phyloP scores from a whole-genome alignment of 1,140 invertebrate species.

The Camponotus floridanus region DNA sequence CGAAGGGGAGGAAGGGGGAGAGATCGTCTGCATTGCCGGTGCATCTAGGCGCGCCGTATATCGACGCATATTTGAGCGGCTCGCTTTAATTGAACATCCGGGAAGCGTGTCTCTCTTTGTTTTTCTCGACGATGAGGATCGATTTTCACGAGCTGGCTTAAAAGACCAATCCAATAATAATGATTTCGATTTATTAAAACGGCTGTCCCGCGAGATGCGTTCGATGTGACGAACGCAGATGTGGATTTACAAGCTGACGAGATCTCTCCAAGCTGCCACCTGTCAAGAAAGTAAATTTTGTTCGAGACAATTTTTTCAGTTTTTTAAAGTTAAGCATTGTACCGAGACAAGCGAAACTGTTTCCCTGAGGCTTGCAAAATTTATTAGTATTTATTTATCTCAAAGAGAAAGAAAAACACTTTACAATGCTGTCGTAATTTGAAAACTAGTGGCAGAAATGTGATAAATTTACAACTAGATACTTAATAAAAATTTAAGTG shows the following conservation, averaged over 20 bases:
- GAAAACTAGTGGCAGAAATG: slow-evolving; percentile 1
- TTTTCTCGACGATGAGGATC: slow-evolving; percentile 42
- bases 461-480: slow-evolving; percentile 10
- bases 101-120: background rate
- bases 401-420: background rate
- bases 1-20: background rate
- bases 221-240: background rate
- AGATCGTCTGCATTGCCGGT: slow-evolving; percentile 6
- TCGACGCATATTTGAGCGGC: slow-evolving; percentile 16
- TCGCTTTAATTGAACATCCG: slow-evolving; percentile 60
- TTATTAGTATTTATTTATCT: background rate
- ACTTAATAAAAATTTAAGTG: slow-evolving; percentile 41
- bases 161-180: slow-evolving; percentile 47
- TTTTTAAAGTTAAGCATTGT: background rate
- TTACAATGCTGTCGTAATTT: background rate
- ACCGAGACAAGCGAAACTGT: too few species aligned
- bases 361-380: background rate
- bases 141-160: slow-evolving; percentile 56
- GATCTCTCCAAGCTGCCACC: background rate
- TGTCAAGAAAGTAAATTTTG: background rate
- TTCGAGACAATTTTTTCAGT: slow-evolving; percentile 7
- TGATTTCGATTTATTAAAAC: slow-evolving; percentile 5
- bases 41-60: slow-evolving; percentile 30
- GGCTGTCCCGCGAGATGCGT: background rate
- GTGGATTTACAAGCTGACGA: slow-evolving; percentile 22